Evolutionary conservation across 2,113 vertebrate species (phyloP).

Genomic region (Pitta sordida): DNA sequence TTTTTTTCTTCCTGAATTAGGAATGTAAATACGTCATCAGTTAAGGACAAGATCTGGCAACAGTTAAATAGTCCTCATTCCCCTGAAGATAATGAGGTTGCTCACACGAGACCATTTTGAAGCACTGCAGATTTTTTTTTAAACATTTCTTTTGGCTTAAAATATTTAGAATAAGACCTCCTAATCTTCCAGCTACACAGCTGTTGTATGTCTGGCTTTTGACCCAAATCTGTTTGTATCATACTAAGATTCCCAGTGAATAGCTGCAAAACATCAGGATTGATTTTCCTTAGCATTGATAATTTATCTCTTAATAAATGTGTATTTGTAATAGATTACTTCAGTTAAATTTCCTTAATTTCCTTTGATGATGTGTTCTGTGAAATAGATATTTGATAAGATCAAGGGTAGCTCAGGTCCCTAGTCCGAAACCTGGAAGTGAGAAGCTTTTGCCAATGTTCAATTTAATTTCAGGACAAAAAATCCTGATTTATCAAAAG

Average conservation of each 20-base stretch:
- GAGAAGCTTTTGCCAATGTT: background rate
- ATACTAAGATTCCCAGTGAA: background rate
- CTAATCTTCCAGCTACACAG: slow-evolving; percentile 25
- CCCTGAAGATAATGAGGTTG: background rate
- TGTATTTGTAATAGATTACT: background rate
- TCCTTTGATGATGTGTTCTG: background rate
- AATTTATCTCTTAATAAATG: background rate
- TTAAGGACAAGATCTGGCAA: background rate
- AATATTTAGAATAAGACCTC: slow-evolving; percentile 26
- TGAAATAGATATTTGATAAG: background rate
- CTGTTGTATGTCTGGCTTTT: slow-evolving; percentile 39
- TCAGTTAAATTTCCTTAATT: background rate
- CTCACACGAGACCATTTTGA: background rate
- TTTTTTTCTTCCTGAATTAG: background rate
- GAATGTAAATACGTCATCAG: background rate
- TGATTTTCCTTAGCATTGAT: background rate
- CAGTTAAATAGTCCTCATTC: background rate
- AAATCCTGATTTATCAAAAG: background rate
- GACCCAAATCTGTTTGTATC: background rate
- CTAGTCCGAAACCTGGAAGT: background rate
- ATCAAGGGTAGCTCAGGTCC: background rate
- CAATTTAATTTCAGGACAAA: background rate
- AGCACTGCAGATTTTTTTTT: background rate
- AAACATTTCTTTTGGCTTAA: slow-evolving; percentile 21
- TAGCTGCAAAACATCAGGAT: background rate